phyloP scores from a whole-genome alignment of 2,888 invertebrate species.

The Reticulitermes lucifugus region DNA sequence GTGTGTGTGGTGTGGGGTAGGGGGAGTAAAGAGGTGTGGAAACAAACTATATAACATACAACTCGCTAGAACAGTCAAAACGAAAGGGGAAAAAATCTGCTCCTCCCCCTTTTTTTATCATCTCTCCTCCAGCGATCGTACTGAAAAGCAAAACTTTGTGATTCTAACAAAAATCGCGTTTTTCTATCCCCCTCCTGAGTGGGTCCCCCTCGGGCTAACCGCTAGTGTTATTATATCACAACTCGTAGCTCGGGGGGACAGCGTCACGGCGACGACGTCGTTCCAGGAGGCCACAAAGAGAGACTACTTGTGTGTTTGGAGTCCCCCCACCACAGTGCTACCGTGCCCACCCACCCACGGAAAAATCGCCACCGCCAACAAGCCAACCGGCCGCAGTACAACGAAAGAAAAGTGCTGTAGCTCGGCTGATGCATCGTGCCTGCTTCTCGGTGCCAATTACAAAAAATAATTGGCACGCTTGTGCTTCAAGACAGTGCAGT shows the following conservation, averaged over 20 bases:
- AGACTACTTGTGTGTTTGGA: constrained; percentile 21
- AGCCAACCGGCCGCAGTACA: constrained; percentile 3
- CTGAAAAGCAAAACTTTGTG: constrained; percentile 28
- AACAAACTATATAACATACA: constrained; percentile 43
- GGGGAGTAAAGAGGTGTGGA: constrained; percentile 38
- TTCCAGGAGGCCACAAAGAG: constrained; percentile 7
- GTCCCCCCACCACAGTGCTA: constrained; percentile 33
- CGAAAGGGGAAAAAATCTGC: constrained; percentile 34
- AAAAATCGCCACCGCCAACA: constrained; percentile 31
- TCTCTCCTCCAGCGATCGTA: constrained; percentile 22
- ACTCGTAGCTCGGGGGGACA: constrained; percentile 22
- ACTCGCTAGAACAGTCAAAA: background rate
- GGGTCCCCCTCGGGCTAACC: constrained; percentile 24
- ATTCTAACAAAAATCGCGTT: constrained; percentile 33
- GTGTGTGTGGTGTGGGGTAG: background rate
- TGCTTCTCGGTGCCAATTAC: too few species aligned
- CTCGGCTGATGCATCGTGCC: too few species aligned
- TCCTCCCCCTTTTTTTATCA: constrained; percentile 38
- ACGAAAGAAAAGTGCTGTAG: constrained; percentile 14
- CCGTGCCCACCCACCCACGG: constrained; percentile 33
- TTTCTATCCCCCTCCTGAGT: background rate
- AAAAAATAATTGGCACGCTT: too few species aligned
- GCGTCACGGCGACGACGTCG: constrained; percentile 15
- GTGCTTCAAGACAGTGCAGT: too few species aligned
- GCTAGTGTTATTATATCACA: constrained; percentile 27